Percentiles rank a stretch among this genome's conserved stretches.
phyloP scores from a whole-genome alignment of 2,797 vertebrate species.

The Numenius phaeopus region DNA sequence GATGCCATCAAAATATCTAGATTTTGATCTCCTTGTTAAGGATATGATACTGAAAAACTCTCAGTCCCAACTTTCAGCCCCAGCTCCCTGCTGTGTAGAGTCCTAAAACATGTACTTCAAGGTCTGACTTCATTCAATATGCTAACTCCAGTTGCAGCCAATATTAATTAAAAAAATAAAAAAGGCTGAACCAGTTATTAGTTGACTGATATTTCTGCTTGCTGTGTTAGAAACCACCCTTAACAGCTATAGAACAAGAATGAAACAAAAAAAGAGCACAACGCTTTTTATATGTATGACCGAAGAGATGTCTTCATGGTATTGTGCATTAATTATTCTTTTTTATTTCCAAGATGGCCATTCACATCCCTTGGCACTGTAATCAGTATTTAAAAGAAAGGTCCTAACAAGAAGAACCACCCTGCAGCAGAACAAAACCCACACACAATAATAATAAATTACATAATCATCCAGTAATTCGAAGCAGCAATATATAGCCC shows the following conservation, averaged over 20 bases:
- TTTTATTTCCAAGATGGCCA: neutral
- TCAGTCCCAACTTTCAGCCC: neutral
- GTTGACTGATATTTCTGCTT: neutral
- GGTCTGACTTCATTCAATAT: neutral
- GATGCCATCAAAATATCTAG: neutral
- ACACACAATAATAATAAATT: constrained; percentile 40
- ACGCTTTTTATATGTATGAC: neutral
- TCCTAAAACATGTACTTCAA: neutral
- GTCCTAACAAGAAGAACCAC: neutral
- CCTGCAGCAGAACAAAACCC: constrained; percentile 20
- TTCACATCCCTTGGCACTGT: neutral
- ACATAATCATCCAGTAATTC: constrained; percentile 55
- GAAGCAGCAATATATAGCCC: constrained; percentile 49
- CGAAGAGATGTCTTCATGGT: neutral
- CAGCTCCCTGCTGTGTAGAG: neutral
- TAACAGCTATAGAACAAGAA: neutral
- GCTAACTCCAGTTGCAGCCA: neutral
- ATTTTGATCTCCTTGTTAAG: neutral
- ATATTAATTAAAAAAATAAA: neutral
- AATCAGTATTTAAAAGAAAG: neutral
- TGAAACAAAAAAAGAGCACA: neutral
- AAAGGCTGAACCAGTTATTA: neutral
- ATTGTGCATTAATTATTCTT: neutral
- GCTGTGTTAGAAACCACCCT: neutral
- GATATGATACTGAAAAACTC: neutral